These are phyloP conservation scores for Drosophila lini DNA, from an alignment of 1,140 invertebrate genomes.

Conservation along the genomic window DNA sequence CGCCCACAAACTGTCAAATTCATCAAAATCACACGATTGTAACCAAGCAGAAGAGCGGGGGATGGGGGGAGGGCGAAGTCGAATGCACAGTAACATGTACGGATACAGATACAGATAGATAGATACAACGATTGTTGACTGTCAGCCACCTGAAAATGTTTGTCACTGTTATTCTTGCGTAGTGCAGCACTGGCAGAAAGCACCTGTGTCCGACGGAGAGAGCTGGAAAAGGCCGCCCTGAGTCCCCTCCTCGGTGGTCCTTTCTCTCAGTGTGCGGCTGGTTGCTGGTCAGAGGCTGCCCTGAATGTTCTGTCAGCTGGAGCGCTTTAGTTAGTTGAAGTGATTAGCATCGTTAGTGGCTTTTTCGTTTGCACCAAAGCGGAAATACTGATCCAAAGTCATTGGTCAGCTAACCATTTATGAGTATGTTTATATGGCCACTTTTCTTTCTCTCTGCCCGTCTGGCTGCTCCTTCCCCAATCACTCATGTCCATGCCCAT, in stretches of 20 bases:
- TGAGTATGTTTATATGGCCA: conserved; percentile 37
- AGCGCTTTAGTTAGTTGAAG: conserved; percentile 79
- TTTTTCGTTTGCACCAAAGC: conserved; percentile 74
- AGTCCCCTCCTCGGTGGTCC: not conserved
- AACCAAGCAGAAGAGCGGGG: conserved; percentile 34
- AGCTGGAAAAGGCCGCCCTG: not conserved
- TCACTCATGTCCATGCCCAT: not conserved
- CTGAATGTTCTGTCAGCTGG: conserved; percentile 56
- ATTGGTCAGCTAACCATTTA: conserved; percentile 66
- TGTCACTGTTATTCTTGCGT: conserved; percentile 45
- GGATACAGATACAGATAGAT: conserved; percentile 28
- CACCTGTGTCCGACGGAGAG: too few species aligned
- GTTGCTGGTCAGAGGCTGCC: conserved; percentile 25
- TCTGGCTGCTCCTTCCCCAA: not conserved
- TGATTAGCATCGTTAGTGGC: conserved; percentile 80
- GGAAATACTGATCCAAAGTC: conserved; percentile 68
- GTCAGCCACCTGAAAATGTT: conserved; percentile 73
- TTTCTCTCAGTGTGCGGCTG: conserved; percentile 28
- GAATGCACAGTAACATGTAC: conserved; percentile 23
- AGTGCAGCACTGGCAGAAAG: conserved; percentile 19
- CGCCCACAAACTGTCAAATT: conserved; percentile 84
- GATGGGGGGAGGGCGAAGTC: not conserved
- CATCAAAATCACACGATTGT: conserved; percentile 82
- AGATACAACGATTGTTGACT: conserved; percentile 67
- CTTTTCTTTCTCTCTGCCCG: conserved; percentile 2